Evolutionary conservation across 2,113 vertebrate genomes (phyloP).

Genomic region (Eptatretus burgeri): DNA sequence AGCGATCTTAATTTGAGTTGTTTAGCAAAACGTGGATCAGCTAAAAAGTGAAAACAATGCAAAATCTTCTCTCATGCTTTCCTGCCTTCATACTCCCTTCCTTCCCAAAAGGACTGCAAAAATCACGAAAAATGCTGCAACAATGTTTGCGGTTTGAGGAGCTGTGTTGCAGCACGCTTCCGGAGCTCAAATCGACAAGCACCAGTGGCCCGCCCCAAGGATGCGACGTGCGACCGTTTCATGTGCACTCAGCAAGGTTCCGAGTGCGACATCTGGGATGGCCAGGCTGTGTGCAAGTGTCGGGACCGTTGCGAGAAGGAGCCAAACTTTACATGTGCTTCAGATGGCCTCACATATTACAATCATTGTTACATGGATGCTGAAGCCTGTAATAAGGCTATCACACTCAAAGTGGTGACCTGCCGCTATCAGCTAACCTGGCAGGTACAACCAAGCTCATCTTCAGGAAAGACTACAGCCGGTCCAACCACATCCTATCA

Average conservation of each 20-base stretch:
- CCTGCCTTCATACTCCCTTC: too few species aligned
- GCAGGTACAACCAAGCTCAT: slow-evolving; percentile 47
- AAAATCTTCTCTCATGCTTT: too few species aligned
- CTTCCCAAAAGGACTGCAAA: slow-evolving; percentile 40
- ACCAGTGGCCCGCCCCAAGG: slow-evolving; percentile 40
- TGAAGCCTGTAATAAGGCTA: slow-evolving; percentile 70
- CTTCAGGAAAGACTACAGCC: slow-evolving; percentile 41
- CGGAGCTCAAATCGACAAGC: slow-evolving; percentile 20
- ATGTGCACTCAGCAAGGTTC: slow-evolving; percentile 81
- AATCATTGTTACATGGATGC: slow-evolving; percentile 98
- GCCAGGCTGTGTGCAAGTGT: slow-evolving; percentile 70
- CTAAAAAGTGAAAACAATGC: too few species aligned
- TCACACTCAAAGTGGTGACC: slow-evolving; percentile 39
- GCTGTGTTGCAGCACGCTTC: slow-evolving; percentile 65
- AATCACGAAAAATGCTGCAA: slow-evolving; percentile 77
- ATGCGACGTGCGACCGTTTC: slow-evolving; percentile 50
- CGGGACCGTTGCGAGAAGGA: slow-evolving; percentile 71
- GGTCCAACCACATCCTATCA: slow-evolving; percentile 32
- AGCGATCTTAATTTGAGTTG: too few species aligned
- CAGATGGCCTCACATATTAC: slow-evolving; percentile 84
- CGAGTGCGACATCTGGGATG: slow-evolving; percentile 70
- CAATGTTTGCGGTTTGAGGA: slow-evolving; percentile 68
- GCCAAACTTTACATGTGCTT: slow-evolving; percentile 80
- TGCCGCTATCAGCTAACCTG: slow-evolving; percentile 60
- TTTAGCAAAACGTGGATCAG: too few species aligned